Percentiles rank a stretch among this genome's conserved stretches.
Conservation (phyloP, 2,797 vertebrate species). For the Myripristis murdjan region DNA sequence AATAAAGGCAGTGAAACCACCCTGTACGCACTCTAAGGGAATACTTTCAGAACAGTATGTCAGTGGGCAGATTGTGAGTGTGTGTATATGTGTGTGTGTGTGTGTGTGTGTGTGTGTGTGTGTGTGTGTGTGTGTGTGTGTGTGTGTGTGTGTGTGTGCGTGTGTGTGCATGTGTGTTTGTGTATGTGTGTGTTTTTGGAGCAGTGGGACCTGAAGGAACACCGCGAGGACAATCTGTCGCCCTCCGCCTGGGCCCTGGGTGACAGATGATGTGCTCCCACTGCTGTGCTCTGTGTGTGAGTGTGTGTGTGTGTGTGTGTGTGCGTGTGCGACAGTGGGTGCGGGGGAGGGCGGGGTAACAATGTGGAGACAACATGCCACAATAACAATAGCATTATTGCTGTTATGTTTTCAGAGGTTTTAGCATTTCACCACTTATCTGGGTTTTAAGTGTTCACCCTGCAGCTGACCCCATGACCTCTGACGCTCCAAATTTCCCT, state of each 20-base stretch:
- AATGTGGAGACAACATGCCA: constrained; percentile 54
- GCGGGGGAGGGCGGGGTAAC: constrained; percentile 25
- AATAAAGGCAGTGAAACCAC: constrained; percentile 46
- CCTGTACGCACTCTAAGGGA: constrained; percentile 53
- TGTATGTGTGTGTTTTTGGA: constrained; percentile 53
- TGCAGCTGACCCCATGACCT: not conserved
- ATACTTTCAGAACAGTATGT: constrained; percentile 66
- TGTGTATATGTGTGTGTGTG: no score
- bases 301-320: constrained; percentile 26
- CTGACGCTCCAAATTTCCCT: not conserved
- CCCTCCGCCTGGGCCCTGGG: constrained; percentile 78
- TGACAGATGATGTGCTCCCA: constrained; percentile 86
- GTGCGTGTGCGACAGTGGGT: constrained; percentile 21
- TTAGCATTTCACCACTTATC: constrained; percentile 27
- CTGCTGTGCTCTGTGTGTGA: constrained; percentile 66
- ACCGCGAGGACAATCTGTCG: constrained; percentile 82
- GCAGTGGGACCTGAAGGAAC: constrained; percentile 82
- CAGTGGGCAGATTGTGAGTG: constrained; percentile 71
- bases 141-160: constrained; percentile 28
- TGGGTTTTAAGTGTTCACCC: not conserved
- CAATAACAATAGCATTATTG: constrained; percentile 67
- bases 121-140: constrained; percentile 12
- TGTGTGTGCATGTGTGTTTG: constrained; percentile 26
- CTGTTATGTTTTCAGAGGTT: constrained; percentile 40
- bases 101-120: constrained; percentile 34